Evolutionary conservation across 2,888 invertebrate genomes (phyloP), one percentile per base, ranked within the genome.

Genomic region (Pseudococcus jackbeardsleyi): DNA sequence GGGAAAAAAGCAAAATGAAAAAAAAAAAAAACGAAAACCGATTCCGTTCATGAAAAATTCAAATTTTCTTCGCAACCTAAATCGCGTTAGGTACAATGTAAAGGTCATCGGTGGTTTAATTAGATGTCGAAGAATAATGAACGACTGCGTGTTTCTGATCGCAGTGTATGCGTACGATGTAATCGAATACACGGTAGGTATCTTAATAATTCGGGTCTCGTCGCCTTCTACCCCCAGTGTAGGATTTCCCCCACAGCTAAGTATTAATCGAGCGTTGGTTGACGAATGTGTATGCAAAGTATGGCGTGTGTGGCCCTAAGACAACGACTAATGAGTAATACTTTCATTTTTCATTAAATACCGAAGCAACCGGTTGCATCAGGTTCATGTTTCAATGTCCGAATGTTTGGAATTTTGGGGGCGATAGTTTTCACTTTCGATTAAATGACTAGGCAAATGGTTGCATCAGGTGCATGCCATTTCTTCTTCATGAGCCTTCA

Each of bases 1-100:
- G 3, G n/a, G 6, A 54, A 54, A n/a, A n/a, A 54, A 54, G n/a
- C 5, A 54, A 54, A 54, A 54, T 33, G n/a, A 54, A 54, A 54
- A 54, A 54, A 54, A 54, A 54, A 54, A 0, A 54, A 54, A n/a
- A 54, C 54, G 17, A 54, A 54, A 54, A 54, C n/a, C 54, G 8
- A 54, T 15, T 54, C 54, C 54, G 54, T 54, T 54, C 54, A 54
- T 54, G 54, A 54, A 54, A 54, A 54, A 54, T 54, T 54, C 54
- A 54, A 54, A 54, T 54, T 54, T 54, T 54, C 54, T n/a, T 54
- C 54, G 54, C 54, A 54, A 54, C 54, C 54, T 54, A 54, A 54
- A 54, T 54, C 54, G 54, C 54, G n/a, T 54, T 54, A 54, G 0
- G 54, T n/a, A 54, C 54, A n/a, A 54, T n/a, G 54, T 54, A 54